A percentile compares a stretch with the other conserved stretches of the same genome.
phyloP scores from a whole-genome alignment of 2,888 invertebrate species.

The Agonopterix alstromeriana region DNA sequence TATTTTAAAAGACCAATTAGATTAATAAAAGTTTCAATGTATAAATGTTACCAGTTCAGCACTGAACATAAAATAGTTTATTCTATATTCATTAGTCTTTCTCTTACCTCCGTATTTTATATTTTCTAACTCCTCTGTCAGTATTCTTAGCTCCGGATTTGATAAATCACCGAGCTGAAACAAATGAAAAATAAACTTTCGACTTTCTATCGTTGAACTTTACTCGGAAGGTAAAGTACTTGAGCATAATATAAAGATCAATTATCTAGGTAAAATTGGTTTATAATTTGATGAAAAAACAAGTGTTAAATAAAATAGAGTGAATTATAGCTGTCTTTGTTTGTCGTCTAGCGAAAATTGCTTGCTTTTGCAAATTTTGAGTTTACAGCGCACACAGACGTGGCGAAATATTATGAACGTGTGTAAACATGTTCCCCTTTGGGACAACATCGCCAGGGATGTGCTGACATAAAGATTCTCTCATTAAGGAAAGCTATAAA shows the following conservation, averaged over 20 bases:
- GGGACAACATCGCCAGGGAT: constrained; percentile 43
- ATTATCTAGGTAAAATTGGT: no score
- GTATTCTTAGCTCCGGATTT: constrained; percentile 91
- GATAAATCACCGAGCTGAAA: constrained; percentile 93
- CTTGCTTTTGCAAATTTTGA: constrained; percentile 40
- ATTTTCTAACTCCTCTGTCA: constrained; percentile 94
- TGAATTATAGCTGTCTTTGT: constrained; percentile 25
- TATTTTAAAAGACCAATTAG: no score
- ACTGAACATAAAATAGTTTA: not conserved
- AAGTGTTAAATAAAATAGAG: constrained; percentile 1
- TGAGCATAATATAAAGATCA: no score
- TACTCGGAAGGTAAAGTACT: no score
- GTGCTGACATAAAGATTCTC: constrained; percentile 37
- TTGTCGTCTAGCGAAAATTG: constrained; percentile 32
- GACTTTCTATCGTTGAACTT: no score
- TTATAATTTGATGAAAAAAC: not conserved
- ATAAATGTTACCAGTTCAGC: no score
- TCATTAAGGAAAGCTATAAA: constrained; percentile 59
- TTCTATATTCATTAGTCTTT: constrained; percentile 9
- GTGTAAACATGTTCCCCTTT: constrained; percentile 48
- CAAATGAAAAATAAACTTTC: no score
- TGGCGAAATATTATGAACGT: constrained; percentile 48
- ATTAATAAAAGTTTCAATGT: no score
- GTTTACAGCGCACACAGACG: constrained; percentile 25
- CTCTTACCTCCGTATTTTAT: constrained; percentile 92